Evolutionary conservation across 2,888 invertebrate genomes (phyloP).

Genomic region (Blastobasis lacticolella): DNA sequence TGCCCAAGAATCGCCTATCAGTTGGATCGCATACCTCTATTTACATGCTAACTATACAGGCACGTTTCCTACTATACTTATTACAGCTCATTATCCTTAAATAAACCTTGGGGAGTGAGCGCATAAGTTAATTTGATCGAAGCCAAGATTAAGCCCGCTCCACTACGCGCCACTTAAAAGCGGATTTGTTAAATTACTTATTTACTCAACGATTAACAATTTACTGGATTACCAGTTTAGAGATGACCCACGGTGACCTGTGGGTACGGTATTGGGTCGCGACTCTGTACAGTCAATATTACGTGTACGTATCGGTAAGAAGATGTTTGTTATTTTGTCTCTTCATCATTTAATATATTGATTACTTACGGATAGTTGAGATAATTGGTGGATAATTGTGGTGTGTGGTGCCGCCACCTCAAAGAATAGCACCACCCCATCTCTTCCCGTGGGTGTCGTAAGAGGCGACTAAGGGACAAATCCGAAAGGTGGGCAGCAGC

Average conservation of each 20-base stretch:
- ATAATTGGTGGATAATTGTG: too few relatives aligned
- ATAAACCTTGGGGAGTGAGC: constrained; percentile 40
- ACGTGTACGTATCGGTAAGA: neutral
- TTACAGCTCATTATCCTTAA: constrained; percentile 52
- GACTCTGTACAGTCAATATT: neutral
- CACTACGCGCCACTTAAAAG: constrained; percentile 39
- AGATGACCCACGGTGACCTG: neutral
- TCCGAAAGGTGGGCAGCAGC: too few relatives aligned
- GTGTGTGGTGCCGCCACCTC: too few relatives aligned
- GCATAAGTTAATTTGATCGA: constrained; percentile 56
- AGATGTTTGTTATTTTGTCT: neutral
- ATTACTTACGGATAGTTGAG: neutral
- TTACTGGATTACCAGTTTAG: constrained; percentile 17
- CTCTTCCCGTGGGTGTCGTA: too few relatives aligned
- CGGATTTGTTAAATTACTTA: constrained; percentile 54
- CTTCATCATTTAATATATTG: neutral
- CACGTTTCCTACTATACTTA: constrained; percentile 36
- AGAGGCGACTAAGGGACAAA: too few relatives aligned
- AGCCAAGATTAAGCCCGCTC: constrained; percentile 38
- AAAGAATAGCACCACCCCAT: too few relatives aligned
- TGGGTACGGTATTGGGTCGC: neutral
- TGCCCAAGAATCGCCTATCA: too few relatives aligned
- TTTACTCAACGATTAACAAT: constrained; percentile 43
- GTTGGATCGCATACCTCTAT: constrained; percentile 14
- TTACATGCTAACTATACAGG: constrained; percentile 38